Conservation (phyloP, 2,888 invertebrate genomes). For the Melanostoma scalare region DNA sequence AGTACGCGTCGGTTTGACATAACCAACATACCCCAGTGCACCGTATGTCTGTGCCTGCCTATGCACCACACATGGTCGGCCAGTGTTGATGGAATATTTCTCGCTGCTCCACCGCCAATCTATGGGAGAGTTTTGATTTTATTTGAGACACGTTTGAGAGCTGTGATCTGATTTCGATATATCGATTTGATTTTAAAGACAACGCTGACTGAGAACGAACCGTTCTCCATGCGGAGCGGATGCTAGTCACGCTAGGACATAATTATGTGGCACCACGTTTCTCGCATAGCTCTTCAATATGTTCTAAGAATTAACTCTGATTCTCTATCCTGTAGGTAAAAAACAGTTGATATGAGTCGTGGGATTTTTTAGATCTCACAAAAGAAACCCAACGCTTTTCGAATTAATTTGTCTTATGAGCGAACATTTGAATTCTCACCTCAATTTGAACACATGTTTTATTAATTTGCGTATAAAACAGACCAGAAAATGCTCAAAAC, state of each 20-base stretch:
- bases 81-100: slow-evolving; percentile 29
- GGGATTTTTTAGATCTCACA: too few relatives aligned
- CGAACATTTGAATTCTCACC: too few relatives aligned
- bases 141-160: slow-evolving; percentile 47
- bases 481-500: too few relatives aligned
- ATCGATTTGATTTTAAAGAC: slow-evolving; percentile 54
- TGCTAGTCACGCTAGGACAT: slow-evolving; percentile 49
- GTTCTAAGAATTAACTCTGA: slow-evolving; percentile 5
- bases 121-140: slow-evolving; percentile 34
- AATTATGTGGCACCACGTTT: slow-evolving; percentile 51
- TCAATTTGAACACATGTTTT: too few relatives aligned
- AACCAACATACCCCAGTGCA: slow-evolving; percentile 61
- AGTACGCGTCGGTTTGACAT: slow-evolving; percentile 79
- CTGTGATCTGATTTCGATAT: slow-evolving; percentile 58
- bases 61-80: neutral
- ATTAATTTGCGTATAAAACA: too few relatives aligned
- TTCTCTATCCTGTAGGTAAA: neutral
- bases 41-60: neutral
- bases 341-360: too few relatives aligned
- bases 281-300: slow-evolving; percentile 23
- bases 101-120: neutral
- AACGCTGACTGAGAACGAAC: slow-evolving; percentile 4
- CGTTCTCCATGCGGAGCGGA: slow-evolving; percentile 24
- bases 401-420: too few relatives aligned
- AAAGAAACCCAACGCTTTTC: too few relatives aligned